Percentiles rank a stretch among this genome's conserved stretches.
Conservation (phyloP, 1,140 invertebrate species). For the Phocides pigmalion region DNA sequence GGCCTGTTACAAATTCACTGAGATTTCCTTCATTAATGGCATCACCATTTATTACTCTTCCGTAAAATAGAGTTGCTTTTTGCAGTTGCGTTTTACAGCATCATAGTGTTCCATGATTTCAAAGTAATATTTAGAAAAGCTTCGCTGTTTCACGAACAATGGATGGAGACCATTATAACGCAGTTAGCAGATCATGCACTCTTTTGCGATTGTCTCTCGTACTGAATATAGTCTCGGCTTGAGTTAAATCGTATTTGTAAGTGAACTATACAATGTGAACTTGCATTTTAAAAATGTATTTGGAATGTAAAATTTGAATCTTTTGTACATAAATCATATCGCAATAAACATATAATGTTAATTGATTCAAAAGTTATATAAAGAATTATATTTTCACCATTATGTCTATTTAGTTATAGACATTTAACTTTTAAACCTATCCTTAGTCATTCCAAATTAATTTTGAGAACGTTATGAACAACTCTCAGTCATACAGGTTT, state of each 20-base stretch:
- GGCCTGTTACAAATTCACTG: constrained; percentile 1
- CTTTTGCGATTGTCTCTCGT: not conserved
- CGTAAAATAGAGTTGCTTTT: constrained; percentile 45
- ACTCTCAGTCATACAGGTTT: too few species aligned
- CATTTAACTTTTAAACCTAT: too few species aligned
- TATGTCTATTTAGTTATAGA: too few species aligned
- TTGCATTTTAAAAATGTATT: too few species aligned
- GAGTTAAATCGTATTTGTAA: not conserved
- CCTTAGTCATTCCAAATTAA: too few species aligned
- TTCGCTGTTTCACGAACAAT: constrained; percentile 36
- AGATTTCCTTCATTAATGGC: constrained; percentile 46
- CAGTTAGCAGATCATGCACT: constrained; percentile 17
- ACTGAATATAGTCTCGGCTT: not conserved
- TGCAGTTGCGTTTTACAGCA: constrained; percentile 24
- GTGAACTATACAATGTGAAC: not conserved
- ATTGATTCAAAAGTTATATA: too few species aligned
- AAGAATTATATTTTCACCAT: too few species aligned
- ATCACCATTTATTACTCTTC: constrained; percentile 48
- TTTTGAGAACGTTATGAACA: too few species aligned
- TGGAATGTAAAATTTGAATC: too few species aligned
- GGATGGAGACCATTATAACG: constrained; percentile 24
- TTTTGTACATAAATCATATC: too few species aligned
- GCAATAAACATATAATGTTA: too few species aligned
- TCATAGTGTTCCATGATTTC: constrained; percentile 7
- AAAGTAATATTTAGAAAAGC: constrained; percentile 38